Evolutionary conservation across 1,140 invertebrate species (phyloP).

Genomic region (Drosophila sp.): DNA sequence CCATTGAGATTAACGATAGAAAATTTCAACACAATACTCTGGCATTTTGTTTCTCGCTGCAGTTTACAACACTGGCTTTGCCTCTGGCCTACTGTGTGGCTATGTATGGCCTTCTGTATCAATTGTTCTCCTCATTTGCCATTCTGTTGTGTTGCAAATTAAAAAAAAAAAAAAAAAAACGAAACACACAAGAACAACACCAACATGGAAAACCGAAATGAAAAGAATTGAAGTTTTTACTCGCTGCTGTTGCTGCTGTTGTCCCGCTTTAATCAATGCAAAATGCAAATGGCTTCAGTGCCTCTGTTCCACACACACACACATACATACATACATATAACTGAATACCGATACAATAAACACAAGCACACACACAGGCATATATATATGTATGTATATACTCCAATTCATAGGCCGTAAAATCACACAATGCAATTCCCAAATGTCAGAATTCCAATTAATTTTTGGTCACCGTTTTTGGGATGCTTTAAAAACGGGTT

Average conservation of each 20-base stretch:
- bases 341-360: background rate
- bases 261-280: slow-evolving; percentile 53
- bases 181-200: background rate
- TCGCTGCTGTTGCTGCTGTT: slow-evolving; percentile 4
- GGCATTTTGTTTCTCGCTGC: background rate
- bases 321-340: slow-evolving; percentile 4
- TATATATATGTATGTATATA: background rate
- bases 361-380: background rate
- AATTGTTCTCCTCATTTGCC: slow-evolving; percentile 5
- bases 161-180: background rate
- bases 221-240: slow-evolving; percentile 6
- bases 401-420: slow-evolving; percentile 30
- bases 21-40: no score
- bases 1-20: no score
- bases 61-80: background rate
- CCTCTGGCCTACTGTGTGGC: background rate
- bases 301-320: slow-evolving; percentile 27
- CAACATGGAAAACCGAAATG: background rate
- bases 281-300: slow-evolving; percentile 65
- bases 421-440: slow-evolving; percentile 56
- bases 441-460: slow-evolving; percentile 75
- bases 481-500: slow-evolving; percentile 72
- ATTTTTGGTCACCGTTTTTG: slow-evolving; percentile 72
- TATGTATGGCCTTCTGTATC: slow-evolving; percentile 3
- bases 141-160: slow-evolving; percentile 4